Evolutionary conservation across 2,888 invertebrate genomes (phyloP), one percentile per base, ranked within the genome.

Genomic region (Priocnemis perturbator): DNA sequence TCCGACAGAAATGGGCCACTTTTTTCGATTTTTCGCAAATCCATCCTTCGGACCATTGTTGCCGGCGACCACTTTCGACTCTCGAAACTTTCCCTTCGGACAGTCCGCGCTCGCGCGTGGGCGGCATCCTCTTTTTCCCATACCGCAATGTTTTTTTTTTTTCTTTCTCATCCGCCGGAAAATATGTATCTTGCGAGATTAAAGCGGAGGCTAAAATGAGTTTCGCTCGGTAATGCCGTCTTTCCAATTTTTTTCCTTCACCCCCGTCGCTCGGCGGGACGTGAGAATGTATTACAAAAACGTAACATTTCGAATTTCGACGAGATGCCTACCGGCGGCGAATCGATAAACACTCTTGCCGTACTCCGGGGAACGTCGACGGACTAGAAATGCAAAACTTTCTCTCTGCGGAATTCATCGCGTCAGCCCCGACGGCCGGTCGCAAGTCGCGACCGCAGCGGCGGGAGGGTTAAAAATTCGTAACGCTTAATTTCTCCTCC

Each of bases 1-100:
- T 58, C 67, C 67, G 67, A 47, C 63, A 44, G 19, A 50, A 63
- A 68, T 58, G 56, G 59, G 60, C 37, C n/a, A 60, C 64, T 61
- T 63, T 19, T 26, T 9, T 44, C 47, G 55, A 56, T 56, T 56
- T 30, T 30, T 56, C 56, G 11, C 7, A n/a, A 19, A 56, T 30
- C 17, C 56, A 23, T 56, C 56, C 26, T 56, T 56, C 26, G 19
- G 17, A 30, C 37, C 37, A 37, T 37, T 37, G 37, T 37, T 37
- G 11, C 37, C 37, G 37, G 4, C 37, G 37, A 37, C 37, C 37
- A 37, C 37, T 37, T 19, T 52, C 19, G 11, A 20, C 23, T 19
- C 23, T 19, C 53, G 53, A 53, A 53, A 19, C 23, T 53, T 37
- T 60, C 23, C 56, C 30, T 37, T 3, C 15, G n/a, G 21, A 60